Conservation (phyloP, 2,797 vertebrate species). For the Pipistrellus pipistrellus region DNA sequence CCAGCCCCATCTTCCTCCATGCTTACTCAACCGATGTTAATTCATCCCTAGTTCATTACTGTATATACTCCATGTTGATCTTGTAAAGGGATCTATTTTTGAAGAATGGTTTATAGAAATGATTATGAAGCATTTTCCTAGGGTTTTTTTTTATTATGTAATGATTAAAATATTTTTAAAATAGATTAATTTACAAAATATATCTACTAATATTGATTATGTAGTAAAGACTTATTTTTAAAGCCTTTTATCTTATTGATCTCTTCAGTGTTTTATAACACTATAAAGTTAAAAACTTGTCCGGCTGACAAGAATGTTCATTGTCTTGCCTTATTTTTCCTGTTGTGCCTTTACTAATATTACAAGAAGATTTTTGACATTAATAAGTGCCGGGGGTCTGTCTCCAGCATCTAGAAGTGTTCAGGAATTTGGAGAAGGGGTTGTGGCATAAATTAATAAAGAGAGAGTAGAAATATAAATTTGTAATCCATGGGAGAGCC, state of each 20-base stretch:
- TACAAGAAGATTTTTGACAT: neutral
- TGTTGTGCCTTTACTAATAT: neutral
- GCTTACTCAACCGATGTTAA: neutral
- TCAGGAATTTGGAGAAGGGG: no score
- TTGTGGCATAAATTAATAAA: no score
- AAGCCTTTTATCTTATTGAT: neutral
- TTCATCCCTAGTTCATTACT: neutral
- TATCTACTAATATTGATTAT: neutral
- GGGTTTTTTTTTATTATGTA: neutral
- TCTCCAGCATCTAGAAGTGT: no score
- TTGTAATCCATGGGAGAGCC: no score
- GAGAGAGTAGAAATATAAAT: no score
- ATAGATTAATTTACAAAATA: neutral
- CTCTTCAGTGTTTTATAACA: neutral
- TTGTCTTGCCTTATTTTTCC: neutral
- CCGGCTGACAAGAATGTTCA: neutral
- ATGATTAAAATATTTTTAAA: neutral
- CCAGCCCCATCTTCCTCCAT: fast-evolving
- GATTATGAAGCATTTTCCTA: neutral
- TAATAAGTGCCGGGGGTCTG: neutral
- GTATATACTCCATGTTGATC: neutral
- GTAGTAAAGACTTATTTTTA: neutral
- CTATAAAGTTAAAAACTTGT: neutral
- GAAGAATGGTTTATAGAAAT: neutral
- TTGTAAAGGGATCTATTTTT: neutral